A percentile compares a stretch with the other conserved stretches of the same genome.
Evolutionary conservation across 2,888 invertebrate species (phyloP).

Genomic region (Clunio marinus): DNA sequence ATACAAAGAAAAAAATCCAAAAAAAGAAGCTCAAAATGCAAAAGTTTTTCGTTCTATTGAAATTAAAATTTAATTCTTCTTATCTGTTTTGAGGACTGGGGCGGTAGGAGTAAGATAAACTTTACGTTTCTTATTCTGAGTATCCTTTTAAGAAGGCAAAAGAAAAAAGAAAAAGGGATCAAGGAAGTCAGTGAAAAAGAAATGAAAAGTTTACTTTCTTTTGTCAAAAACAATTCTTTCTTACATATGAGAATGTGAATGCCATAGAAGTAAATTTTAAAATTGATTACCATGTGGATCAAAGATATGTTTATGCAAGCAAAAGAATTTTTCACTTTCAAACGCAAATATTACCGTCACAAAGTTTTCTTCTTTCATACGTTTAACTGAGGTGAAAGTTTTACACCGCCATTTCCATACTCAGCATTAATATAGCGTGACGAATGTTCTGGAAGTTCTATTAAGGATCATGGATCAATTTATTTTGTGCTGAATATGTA

Average conservation of each 20-base stretch:
- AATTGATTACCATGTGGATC: slow-evolving; percentile 39
- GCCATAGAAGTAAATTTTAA: slow-evolving; percentile 22
- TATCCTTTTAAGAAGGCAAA: not conserved
- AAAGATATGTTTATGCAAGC: slow-evolving; percentile 39
- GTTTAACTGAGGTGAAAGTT: no score
- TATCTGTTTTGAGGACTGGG: no score
- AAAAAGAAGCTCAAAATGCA: slow-evolving; percentile 17
- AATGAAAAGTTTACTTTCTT: slow-evolving; percentile 20
- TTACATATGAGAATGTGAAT: no score
- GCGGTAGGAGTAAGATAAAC: slow-evolving; percentile 10
- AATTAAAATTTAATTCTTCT: slow-evolving; percentile 14
- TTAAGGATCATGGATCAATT: slow-evolving; percentile 14
- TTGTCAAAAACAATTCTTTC: slow-evolving; percentile 26
- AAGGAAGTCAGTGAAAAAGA: slow-evolving; percentile 8
- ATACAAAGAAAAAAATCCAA: not conserved
- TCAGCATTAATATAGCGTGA: slow-evolving; percentile 31
- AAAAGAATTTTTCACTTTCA: slow-evolving; percentile 38
- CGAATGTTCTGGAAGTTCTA: not conserved
- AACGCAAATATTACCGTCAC: not conserved
- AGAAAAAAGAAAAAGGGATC: not conserved
- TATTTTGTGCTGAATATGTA: not conserved
- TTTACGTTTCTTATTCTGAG: not conserved
- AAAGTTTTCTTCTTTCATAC: not conserved
- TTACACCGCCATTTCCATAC: slow-evolving; percentile 23
- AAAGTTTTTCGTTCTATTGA: slow-evolving; percentile 21